These are phyloP conservation scores for Melanitta fusca DNA, from an alignment of 2,797 vertebrate genomes.

Conservation along the genomic window DNA sequence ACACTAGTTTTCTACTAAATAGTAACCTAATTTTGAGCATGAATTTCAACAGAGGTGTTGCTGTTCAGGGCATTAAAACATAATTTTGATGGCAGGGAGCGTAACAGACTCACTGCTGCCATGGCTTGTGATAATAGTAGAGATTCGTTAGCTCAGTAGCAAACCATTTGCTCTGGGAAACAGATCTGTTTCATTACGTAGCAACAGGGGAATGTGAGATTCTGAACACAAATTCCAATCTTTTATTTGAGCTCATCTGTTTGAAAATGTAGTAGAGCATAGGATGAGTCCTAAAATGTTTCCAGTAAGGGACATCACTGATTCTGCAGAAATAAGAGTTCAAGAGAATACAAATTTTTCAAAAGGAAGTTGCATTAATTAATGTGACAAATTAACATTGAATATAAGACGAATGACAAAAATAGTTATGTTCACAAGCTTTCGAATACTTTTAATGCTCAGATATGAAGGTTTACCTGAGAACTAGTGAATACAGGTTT, in stretches of 20 bases:
- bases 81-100: background rate
- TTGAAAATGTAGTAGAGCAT: background rate
- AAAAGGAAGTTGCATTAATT: background rate
- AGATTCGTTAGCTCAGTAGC: slow-evolving; percentile 37
- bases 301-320: background rate
- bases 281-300: background rate
- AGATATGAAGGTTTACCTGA: slow-evolving; percentile 83
- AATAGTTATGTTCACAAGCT: background rate
- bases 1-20: background rate
- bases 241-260: slow-evolving; percentile 54
- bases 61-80: background rate
- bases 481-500: slow-evolving; percentile 93
- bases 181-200: slow-evolving; percentile 44
- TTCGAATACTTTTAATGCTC: background rate
- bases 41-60: background rate
- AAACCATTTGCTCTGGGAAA: slow-evolving; percentile 43
- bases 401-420: background rate
- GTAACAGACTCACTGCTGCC: background rate
- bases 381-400: background rate
- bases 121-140: background rate
- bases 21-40: background rate
- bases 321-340: slow-evolving; percentile 7
- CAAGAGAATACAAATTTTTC: background rate
- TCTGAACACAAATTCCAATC: slow-evolving; percentile 49
- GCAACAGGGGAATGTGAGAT: slow-evolving; percentile 18